Conservation (phyloP, 2,113 vertebrate genomes). For the Hassar affinis region DNA sequence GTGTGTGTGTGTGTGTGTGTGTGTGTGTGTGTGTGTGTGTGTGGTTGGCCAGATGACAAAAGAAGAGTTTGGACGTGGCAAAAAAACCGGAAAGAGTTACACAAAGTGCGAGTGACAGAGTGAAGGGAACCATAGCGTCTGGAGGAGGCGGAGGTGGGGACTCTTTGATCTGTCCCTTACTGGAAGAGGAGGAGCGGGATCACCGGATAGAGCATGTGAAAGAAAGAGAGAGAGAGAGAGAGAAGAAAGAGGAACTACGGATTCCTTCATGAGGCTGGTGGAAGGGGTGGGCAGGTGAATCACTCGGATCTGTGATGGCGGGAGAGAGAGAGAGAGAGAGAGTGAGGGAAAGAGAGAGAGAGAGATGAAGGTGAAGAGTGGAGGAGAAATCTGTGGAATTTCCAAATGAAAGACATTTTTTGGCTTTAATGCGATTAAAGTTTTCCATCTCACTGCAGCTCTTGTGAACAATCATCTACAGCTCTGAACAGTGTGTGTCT, state of each 20-base stretch:
- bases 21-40: conserved; percentile 19
- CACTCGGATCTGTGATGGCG: conserved; percentile 61
- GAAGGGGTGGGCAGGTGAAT: conserved; percentile 53
- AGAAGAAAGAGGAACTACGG: conserved; percentile 48
- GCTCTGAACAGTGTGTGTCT: conserved; percentile 55
- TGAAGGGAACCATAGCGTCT: conserved; percentile 48
- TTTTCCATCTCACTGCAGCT: conserved; percentile 78
- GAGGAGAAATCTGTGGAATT: conserved; percentile 70
- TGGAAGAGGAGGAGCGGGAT: conserved; percentile 47
- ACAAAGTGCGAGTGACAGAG: conserved; percentile 53
- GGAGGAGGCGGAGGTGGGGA: conserved; percentile 42
- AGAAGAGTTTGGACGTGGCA: conserved; percentile 48
- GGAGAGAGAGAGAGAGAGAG: conserved; percentile 56
- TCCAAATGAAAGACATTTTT: conserved; percentile 80
- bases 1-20: conserved; percentile 34
- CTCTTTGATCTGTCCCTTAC: conserved; percentile 51
- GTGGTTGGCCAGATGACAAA: conserved; percentile 50
- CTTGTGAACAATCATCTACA: conserved; percentile 68
- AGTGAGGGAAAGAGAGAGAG: conserved; percentile 36
- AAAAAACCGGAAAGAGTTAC: conserved; percentile 57
- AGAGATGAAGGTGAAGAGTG: conserved; percentile 55
- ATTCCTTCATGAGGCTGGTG: conserved; percentile 56
- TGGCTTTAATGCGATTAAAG: conserved; percentile 81
- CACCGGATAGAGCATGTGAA: conserved; percentile 8
- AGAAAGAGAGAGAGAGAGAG: conserved; percentile 28